Percentiles rank a stretch among this genome's conserved stretches.
Evolutionary conservation across 2,888 invertebrate species (phyloP).

Genomic region (Lepidonotus clava): DNA sequence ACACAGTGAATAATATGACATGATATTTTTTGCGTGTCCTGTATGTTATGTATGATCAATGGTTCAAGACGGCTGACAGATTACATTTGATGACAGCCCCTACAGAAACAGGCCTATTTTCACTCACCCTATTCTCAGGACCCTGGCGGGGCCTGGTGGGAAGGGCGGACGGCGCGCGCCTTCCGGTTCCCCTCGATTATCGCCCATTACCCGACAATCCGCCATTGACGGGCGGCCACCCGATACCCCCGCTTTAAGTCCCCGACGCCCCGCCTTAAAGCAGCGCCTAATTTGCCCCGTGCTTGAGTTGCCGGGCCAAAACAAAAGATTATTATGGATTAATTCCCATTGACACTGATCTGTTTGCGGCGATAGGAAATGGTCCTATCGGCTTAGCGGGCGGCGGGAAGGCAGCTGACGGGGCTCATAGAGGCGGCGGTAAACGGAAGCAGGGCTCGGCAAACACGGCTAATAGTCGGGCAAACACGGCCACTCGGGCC

Average conservation of each 20-base stretch:
- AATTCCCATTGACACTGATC: constrained; percentile 37
- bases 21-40: too few relatives aligned
- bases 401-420: too few relatives aligned
- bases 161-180: constrained; percentile 17
- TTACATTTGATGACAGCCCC: too few relatives aligned
- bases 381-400: constrained; percentile 38
- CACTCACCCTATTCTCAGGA: too few relatives aligned
- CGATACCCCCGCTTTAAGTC: too few relatives aligned
- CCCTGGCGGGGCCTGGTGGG: too few relatives aligned
- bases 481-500: constrained; percentile 28
- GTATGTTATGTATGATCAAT: too few relatives aligned
- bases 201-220: constrained; percentile 25
- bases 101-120: too few relatives aligned
- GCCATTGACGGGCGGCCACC: constrained; percentile 29
- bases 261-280: too few relatives aligned
- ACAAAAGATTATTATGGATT: constrained; percentile 54
- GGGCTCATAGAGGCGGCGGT: too few relatives aligned
- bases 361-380: constrained; percentile 46
- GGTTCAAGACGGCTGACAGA: too few relatives aligned
- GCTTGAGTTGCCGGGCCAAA: constrained; percentile 49
- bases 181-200: constrained; percentile 9
- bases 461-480: constrained; percentile 50
- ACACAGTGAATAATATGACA: too few relatives aligned
- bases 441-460: constrained; percentile 37
- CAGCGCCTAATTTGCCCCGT: constrained; percentile 28